Percentiles rank a stretch among this genome's conserved stretches.
phyloP scores from a whole-genome alignment of 2,888 invertebrate species.

The Perdita meconis region DNA sequence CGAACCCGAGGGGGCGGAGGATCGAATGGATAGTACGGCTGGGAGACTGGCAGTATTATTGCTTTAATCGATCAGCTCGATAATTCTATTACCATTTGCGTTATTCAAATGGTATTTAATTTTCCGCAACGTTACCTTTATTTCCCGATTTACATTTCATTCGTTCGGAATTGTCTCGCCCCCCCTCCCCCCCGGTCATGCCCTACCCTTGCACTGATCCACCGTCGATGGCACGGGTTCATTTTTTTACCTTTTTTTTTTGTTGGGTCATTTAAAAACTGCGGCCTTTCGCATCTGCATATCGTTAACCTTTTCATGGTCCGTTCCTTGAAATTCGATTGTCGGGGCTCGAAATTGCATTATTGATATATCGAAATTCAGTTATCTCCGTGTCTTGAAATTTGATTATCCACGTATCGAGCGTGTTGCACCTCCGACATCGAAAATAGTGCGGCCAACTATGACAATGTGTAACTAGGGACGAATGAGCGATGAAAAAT shows the following conservation, averaged over 20 bases:
- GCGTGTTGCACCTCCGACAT: constrained; percentile 6
- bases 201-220: not conserved
- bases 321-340: constrained; percentile 54
- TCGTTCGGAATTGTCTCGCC: constrained; percentile 76
- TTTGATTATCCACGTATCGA: constrained; percentile 28
- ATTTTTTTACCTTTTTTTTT: constrained; percentile 58
- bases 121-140: constrained; percentile 82
- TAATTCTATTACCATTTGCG: constrained; percentile 80
- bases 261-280: constrained; percentile 77
- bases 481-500: too few species aligned
- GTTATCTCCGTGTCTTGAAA: constrained; percentile 48
- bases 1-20: not conserved
- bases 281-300: constrained; percentile 78
- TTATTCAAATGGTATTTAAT: constrained; percentile 83
- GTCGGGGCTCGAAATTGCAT: constrained; percentile 40
- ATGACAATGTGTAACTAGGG: not conserved
- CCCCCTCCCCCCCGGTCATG: constrained; percentile 39
- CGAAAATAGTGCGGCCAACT: constrained; percentile 11
- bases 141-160: constrained; percentile 82
- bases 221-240: constrained; percentile 40
- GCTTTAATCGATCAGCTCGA: constrained; percentile 78
- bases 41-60: constrained; percentile 73
- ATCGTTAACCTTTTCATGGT: constrained; percentile 77
- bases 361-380: constrained; percentile 43
- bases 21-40: constrained; percentile 18